These are phyloP conservation scores for Mythimna ferrago DNA, from an alignment of 2,888 invertebrate genomes.

Conservation along the genomic window DNA sequence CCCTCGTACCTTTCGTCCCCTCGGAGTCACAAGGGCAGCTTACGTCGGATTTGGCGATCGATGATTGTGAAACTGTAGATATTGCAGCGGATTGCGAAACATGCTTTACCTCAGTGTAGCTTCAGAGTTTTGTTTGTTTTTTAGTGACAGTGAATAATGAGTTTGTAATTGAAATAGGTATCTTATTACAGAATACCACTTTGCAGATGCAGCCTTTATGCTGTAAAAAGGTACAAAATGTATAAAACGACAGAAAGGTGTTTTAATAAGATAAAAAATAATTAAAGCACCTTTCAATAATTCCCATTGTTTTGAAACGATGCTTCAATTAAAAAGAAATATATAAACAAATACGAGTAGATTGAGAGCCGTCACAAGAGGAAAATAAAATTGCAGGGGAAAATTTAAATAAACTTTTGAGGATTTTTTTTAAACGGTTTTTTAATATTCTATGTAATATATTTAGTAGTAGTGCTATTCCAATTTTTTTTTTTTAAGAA, in stretches of 20 bases:
- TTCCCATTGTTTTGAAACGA: not conserved
- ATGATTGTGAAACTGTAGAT: constrained; percentile 75
- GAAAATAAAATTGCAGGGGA: no score
- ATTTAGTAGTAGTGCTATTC: no score
- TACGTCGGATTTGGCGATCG: constrained; percentile 84
- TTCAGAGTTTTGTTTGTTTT: constrained; percentile 15
- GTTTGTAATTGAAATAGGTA: constrained; percentile 2
- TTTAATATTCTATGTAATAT: no score
- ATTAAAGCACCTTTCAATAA: not conserved
- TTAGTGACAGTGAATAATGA: constrained; percentile 1
- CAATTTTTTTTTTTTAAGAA: no score
- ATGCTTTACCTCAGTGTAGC: not conserved
- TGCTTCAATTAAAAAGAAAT: not conserved
- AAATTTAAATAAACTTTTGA: no score
- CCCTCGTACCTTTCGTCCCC: constrained; percentile 69
- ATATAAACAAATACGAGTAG: not conserved
- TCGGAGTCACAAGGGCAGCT: constrained; percentile 77
- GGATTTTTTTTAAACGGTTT: no score
- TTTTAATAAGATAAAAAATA: not conserved
- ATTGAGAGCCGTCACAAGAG: not conserved
- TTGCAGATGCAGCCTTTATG: not conserved
- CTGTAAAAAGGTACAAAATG: not conserved
- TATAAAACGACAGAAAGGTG: no score
- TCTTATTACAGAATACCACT: not conserved
- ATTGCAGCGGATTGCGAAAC: constrained; percentile 66